Base-by-base conservation (phyloP, 2,113 vertebrate genomes). In the Seriola rivoliana region DNA sequence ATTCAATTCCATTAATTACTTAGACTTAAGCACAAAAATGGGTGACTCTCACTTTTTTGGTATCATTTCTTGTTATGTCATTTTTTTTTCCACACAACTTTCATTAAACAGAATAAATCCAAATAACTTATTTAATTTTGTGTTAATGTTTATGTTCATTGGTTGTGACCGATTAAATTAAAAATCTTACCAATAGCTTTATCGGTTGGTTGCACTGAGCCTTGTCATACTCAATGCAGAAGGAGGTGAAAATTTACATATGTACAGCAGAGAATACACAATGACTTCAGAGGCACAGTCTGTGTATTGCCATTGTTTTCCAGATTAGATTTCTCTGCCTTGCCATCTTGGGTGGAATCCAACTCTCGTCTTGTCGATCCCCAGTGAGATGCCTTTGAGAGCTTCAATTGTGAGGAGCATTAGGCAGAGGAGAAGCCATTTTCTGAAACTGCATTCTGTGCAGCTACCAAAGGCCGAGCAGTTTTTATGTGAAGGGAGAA, bases 251-350 rank as follows among this genome's bases (percentile, higher is more conserved):
- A 8, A 52, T 52, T n/a, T 52, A n/a, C 50, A 52, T 19, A 50
- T 50, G 48, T 50, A 50, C 16, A 19, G 48, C 48, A 50, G 48
- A 50, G 48, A 50, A 52, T 52, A 7, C 19, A 9, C 17, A 52
- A n/a, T 52, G 17, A 52, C 50, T 52, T 52, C 50, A 52, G 8
- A 52, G 19, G 19, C 50, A 8, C 7, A 52, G n/a, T 52, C n/a
- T 19, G 13, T 71, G 60, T 58, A 50, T 12, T 29, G 10, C 69
- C 38, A n/a, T 75, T 80, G 71, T 84, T 84, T 75, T 68, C 65
- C 54, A 57, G 54, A 60, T 78, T 78, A 71, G 44, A 77, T 83
- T 77, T 75, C 36, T 73, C 59, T 59, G 55, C 48, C 25, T 64
- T 3, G n/a, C 42, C 1, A 23, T 71, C 44, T 66, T 80, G 36